phyloP scores from a whole-genome alignment of 2,888 invertebrate genomes.

The Danaus chrysippus region DNA sequence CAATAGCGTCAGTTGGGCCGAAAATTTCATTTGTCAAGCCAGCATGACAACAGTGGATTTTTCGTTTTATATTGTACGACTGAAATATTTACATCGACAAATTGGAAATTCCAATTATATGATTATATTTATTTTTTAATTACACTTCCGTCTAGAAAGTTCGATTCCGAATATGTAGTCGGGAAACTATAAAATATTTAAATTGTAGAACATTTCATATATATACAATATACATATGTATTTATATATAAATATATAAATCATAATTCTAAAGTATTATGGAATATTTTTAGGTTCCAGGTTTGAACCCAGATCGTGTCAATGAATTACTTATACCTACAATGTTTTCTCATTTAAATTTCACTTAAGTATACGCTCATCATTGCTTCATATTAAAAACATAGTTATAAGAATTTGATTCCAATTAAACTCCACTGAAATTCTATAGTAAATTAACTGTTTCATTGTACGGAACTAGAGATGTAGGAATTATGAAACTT shows the following conservation, averaged over 20 bases:
- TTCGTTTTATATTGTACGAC: neutral
- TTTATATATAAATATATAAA: too few relatives aligned
- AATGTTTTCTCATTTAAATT: too few relatives aligned
- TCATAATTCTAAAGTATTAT: too few relatives aligned
- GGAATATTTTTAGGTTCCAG: too few relatives aligned
- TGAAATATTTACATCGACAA: neutral
- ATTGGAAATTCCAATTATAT: neutral
- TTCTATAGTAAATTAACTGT: conserved; percentile 23
- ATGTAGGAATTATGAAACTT: conserved; percentile 18
- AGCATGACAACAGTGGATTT: conserved; percentile 37
- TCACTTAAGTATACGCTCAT: neutral
- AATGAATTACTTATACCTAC: too few relatives aligned
- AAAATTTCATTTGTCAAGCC: conserved; percentile 56
- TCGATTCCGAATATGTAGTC: too few relatives aligned
- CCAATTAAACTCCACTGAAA: conserved; percentile 7
- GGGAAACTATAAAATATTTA: too few relatives aligned
- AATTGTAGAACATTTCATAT: too few relatives aligned
- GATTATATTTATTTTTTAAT: neutral
- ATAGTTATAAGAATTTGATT: neutral
- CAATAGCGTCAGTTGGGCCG: conserved; percentile 39
- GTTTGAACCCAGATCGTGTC: too few relatives aligned
- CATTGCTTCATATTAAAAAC: conserved; percentile 11
- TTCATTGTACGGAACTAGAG: conserved; percentile 22
- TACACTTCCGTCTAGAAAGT: too few relatives aligned
- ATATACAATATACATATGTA: too few relatives aligned